Evolutionary conservation across 2,888 invertebrate species (phyloP).

Genomic region (Drosophila acutilabella): DNA sequence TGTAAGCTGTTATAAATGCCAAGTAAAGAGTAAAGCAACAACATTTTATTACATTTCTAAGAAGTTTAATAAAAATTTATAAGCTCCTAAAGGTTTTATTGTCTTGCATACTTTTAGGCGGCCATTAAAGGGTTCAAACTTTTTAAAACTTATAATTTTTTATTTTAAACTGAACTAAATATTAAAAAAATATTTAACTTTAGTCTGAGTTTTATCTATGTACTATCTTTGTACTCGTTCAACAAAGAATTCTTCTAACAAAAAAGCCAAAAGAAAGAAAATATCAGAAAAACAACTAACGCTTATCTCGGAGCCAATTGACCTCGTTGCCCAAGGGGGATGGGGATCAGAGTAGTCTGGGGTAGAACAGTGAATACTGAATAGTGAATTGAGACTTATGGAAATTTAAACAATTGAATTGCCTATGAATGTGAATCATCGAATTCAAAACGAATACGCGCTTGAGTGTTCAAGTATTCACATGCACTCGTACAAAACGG

Average conservation of each 20-base stretch:
- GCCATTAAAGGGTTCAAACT: slow-evolving; percentile 16
- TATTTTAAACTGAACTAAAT: too few species aligned
- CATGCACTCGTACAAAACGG: slow-evolving; percentile 34
- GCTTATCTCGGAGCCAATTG: slow-evolving; percentile 24
- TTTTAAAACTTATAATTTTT: slow-evolving; percentile 9
- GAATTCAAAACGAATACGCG: slow-evolving; percentile 27
- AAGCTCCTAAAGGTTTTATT: too few species aligned
- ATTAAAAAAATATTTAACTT: neutral
- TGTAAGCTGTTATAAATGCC: too few species aligned
- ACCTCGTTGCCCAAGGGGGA: slow-evolving; percentile 33
- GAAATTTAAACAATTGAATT: slow-evolving; percentile 51
- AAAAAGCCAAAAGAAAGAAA: neutral
- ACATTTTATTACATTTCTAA: too few species aligned
- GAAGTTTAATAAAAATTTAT: too few species aligned
- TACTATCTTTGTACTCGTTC: neutral
- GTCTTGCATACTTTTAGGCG: slow-evolving; percentile 65
- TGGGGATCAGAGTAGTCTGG: slow-evolving; percentile 4
- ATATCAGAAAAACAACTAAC: too few species aligned
- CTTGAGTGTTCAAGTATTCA: slow-evolving; percentile 33
- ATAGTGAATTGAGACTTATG: slow-evolving; percentile 16
- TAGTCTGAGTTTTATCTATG: neutral
- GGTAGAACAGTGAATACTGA: neutral
- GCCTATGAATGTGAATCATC: slow-evolving; percentile 48
- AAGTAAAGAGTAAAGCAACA: too few species aligned
- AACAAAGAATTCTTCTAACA: neutral